Evolutionary conservation across 2,113 vertebrate genomes (phyloP), one percentile per base, ranked within the genome.

Genomic region (Erythrolamprus reginae): DNA sequence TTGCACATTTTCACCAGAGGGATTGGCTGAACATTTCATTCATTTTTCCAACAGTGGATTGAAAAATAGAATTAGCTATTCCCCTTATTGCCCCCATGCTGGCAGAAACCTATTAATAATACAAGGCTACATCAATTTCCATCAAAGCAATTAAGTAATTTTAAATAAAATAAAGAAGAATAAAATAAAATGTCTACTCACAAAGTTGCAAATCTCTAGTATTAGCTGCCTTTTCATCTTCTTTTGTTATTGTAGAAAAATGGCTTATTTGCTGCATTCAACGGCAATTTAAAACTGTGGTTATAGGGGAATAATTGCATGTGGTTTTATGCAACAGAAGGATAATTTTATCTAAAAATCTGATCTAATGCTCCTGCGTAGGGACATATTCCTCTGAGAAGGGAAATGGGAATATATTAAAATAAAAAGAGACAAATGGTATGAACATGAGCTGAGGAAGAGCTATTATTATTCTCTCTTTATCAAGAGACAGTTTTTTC

Each of bases 281-380:
- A 92, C 89, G 92, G 94, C 87, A 95, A 95, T 92, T 90, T 87
- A 92, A 88, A 96, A 94, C 91, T 94, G 95, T 94, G 95, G 95
- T 96, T 96, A 93, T 93, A 93, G 77, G 92, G 90, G 93, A 95
- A 93, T 93, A 96, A 96, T 96, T 96, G 96, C 0, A 19, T 92
- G 92, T 92, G 93, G 95, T 90, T 93, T 94, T 95, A 95, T 93
- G 89, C 94, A 96, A 94, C 94, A 96, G 94, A 94, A 96, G 92
- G 93, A 94, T 95, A 96, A 95, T 96, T 96, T 96, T 93, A 96
- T 96, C 95, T 94, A 96, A 96, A 96, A 95, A 95, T 94, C 94
- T 19, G 88, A 95, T 96, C 95, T 96, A 95, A 96, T 95, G 94
- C 93, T 95, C 90, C 93, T 0, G 2, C 89, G 21, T 51, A 91